phyloP scores from a whole-genome alignment of 2,113 vertebrate genomes.

The Montifringilla adamsi region DNA sequence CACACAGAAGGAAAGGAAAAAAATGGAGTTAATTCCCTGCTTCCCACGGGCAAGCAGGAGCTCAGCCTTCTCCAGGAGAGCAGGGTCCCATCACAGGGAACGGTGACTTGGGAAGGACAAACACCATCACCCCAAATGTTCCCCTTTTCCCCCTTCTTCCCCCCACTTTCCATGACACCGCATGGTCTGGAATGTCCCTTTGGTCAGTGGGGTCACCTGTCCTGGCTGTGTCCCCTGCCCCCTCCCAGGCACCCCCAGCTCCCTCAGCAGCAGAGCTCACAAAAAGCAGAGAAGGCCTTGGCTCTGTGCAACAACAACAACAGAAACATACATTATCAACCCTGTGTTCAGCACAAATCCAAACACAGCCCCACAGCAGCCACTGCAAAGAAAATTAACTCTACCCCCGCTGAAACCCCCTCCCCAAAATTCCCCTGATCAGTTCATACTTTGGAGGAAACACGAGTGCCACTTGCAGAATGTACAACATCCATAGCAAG shows the following conservation, averaged over 20 bases:
- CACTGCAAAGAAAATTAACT: neutral
- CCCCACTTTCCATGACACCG: fast-evolving
- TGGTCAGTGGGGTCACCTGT: neutral
- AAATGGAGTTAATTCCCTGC: neutral
- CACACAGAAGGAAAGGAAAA: neutral
- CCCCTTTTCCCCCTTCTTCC: no score
- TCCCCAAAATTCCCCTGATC: neutral
- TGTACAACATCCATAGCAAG: neutral
- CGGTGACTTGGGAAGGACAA: fast-evolving
- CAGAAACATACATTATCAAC: neutral
- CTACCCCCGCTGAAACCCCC: neutral
- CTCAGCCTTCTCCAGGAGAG: neutral
- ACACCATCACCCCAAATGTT: fast-evolving
- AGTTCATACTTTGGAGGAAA: neutral
- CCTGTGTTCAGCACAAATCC: neutral
- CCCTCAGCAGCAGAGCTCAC: fast-evolving
- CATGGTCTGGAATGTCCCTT: neutral
- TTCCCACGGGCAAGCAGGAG: neutral
- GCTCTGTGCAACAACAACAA: neutral
- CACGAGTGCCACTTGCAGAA: fast-evolving
- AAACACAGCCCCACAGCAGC: neutral
- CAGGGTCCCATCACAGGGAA: neutral
- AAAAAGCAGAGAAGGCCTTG: neutral
- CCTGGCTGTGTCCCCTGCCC: neutral
- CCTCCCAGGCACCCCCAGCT: neutral